These are phyloP conservation scores for Oscheius onirici DNA, from an alignment of 2,888 invertebrate genomes.

Conservation along the genomic window DNA sequence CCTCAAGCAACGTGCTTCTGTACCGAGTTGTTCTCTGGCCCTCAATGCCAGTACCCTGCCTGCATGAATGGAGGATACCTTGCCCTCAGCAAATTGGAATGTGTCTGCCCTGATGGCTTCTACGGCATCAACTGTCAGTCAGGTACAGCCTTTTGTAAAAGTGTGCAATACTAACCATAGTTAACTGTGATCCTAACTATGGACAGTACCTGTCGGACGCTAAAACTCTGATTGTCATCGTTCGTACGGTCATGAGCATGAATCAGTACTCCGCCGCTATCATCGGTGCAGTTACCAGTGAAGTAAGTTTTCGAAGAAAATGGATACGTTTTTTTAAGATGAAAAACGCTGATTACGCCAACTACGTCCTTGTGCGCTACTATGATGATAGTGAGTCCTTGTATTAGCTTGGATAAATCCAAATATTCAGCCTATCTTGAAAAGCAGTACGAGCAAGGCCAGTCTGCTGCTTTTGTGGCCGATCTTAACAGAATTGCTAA, in stretches of 20 bases:
- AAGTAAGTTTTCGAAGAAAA: slow-evolving; percentile 6
- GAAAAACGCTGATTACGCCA: slow-evolving; percentile 42
- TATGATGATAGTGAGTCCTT: slow-evolving; percentile 36
- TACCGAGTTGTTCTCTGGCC: slow-evolving; percentile 52
- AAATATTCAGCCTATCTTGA: background rate
- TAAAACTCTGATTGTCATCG: slow-evolving; percentile 55
- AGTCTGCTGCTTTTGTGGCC: slow-evolving; percentile 35
- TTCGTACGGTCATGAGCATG: slow-evolving; percentile 48
- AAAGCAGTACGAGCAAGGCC: background rate
- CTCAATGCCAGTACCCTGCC: slow-evolving; percentile 47
- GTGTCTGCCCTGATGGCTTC: slow-evolving; percentile 51
- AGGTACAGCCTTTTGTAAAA: slow-evolving; percentile 33
- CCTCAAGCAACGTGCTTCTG: slow-evolving; percentile 56
- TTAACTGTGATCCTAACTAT: slow-evolving; percentile 53
- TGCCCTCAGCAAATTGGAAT: slow-evolving; percentile 41
- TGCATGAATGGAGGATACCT: slow-evolving; percentile 63
- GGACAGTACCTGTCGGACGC: slow-evolving; percentile 51
- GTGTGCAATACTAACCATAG: slow-evolving; percentile 27
- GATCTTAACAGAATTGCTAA: slow-evolving; percentile 32
- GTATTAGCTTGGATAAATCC: background rate
- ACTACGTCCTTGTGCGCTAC: slow-evolving; percentile 49
- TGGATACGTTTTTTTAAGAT: background rate
- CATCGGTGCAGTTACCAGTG: slow-evolving; percentile 37
- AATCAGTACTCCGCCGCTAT: slow-evolving; percentile 38
- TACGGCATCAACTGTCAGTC: slow-evolving; percentile 57